These are phyloP conservation scores for Pelusios castaneus DNA, from an alignment of 2,113 vertebrate genomes.

Conservation along the genomic window DNA sequence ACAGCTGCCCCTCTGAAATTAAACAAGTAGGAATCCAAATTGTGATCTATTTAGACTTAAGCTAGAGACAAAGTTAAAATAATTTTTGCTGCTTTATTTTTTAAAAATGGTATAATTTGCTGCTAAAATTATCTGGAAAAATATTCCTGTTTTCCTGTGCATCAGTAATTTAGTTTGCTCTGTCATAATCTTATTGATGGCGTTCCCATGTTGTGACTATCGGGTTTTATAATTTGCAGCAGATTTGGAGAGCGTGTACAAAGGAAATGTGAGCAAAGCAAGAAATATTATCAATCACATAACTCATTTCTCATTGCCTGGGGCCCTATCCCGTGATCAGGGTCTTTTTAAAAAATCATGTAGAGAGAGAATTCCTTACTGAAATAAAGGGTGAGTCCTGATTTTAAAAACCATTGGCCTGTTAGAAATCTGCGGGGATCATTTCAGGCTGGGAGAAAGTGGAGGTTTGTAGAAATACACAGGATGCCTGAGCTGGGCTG, in stretches of 20 bases:
- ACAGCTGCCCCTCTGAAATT: too few relatives aligned
- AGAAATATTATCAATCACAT: neutral
- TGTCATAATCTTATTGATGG: neutral
- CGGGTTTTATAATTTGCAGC: neutral
- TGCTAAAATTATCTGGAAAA: neutral
- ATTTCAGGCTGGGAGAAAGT: neutral
- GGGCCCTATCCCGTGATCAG: too few relatives aligned
- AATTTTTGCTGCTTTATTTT: neutral
- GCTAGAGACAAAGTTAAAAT: neutral
- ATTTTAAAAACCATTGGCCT: neutral
- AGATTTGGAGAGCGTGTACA: neutral
- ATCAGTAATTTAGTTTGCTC: neutral
- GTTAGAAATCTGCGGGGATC: neutral
- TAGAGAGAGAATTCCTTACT: neutral
- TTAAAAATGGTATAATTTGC: neutral
- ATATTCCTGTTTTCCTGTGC: neutral
- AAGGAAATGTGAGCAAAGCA: neutral
- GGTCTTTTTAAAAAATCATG: too few relatives aligned
- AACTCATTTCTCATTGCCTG: neutral
- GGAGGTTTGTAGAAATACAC: neutral
- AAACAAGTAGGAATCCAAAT: neutral
- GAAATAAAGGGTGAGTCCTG: neutral
- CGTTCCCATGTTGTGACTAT: neutral
- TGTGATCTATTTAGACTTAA: neutral
- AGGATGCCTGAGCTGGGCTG: neutral